phyloP scores from a whole-genome alignment of 2,113 vertebrate species.

The Lethenteron camtschaticum region DNA sequence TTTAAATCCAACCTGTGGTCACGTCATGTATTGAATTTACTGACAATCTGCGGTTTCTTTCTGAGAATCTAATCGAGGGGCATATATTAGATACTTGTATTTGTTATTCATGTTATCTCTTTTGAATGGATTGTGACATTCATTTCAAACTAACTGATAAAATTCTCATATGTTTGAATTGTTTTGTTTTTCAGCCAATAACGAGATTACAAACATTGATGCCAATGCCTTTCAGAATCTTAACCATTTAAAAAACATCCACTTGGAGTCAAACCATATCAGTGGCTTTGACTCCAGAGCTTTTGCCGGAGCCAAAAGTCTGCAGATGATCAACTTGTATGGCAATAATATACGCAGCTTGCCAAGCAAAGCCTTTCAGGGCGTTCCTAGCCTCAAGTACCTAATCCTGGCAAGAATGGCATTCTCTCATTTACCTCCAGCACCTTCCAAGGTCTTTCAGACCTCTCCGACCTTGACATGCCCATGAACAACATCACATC shows the following conservation, averaged over 20 bases:
- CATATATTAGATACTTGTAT: too few relatives aligned
- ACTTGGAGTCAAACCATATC: not conserved
- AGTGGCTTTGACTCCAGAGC: not conserved
- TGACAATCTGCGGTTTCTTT: too few relatives aligned
- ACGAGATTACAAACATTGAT: not conserved
- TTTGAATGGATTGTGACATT: too few relatives aligned
- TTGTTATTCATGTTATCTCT: too few relatives aligned
- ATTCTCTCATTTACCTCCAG: not conserved
- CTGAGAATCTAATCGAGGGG: too few relatives aligned
- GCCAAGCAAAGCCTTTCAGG: not conserved
- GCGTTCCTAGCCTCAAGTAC: not conserved
- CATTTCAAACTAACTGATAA: too few relatives aligned
- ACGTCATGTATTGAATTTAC: too few relatives aligned
- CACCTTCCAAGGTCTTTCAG: not conserved
- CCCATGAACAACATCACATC: conserved; percentile 2
- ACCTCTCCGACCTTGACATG: not conserved
- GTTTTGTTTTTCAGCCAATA: not conserved
- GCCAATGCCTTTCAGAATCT: not conserved
- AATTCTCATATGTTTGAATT: not conserved
- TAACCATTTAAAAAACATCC: not conserved
- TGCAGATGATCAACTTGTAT: not conserved
- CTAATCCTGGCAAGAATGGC: conserved; percentile 1
- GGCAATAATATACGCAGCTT: not conserved
- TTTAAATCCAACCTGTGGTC: too few relatives aligned
- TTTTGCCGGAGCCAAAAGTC: not conserved